Evolutionary conservation across 1,140 invertebrate genomes (phyloP).

Genomic region (Copidosoma floridanum): DNA sequence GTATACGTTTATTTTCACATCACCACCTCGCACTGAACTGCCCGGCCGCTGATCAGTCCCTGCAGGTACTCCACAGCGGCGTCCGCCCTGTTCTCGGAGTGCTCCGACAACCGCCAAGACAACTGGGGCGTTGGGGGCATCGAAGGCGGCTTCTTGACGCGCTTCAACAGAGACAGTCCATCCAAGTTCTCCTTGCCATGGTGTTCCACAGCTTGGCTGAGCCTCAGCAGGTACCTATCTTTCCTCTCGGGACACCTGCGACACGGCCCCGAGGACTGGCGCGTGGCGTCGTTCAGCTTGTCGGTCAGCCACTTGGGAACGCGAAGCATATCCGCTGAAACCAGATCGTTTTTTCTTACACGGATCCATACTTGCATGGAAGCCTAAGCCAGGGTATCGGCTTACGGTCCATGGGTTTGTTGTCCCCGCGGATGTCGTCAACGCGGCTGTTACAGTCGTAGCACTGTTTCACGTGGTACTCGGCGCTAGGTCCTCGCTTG

Average conservation of each 20-base stretch:
- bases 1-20: no score
- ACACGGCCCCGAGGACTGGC: background rate
- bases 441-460: no score
- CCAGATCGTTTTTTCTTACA: background rate
- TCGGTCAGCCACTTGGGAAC: background rate
- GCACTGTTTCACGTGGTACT: no score
- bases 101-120: background rate
- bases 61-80: slow-evolving; percentile 64
- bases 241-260: background rate
- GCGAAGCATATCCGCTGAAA: no score
- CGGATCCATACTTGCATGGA: slow-evolving; percentile 1
- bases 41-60: slow-evolving; percentile 65
- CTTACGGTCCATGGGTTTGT: no score
- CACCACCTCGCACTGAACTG: slow-evolving; percentile 71
- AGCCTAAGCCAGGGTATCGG: no score
- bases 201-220: background rate
- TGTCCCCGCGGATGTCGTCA: no score
- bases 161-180: slow-evolving; percentile 33
- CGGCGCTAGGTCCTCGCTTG: no score
- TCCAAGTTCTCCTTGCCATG: background rate
- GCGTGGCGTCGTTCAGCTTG: background rate
- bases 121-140: slow-evolving; percentile 59
- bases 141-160: slow-evolving; percentile 46
- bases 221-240: background rate
- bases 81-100: slow-evolving; percentile 46